Evolutionary conservation across 1,140 invertebrate genomes (phyloP), one percentile per base, ranked within the genome.

Genomic region (Yoshiicerus persimilis): DNA sequence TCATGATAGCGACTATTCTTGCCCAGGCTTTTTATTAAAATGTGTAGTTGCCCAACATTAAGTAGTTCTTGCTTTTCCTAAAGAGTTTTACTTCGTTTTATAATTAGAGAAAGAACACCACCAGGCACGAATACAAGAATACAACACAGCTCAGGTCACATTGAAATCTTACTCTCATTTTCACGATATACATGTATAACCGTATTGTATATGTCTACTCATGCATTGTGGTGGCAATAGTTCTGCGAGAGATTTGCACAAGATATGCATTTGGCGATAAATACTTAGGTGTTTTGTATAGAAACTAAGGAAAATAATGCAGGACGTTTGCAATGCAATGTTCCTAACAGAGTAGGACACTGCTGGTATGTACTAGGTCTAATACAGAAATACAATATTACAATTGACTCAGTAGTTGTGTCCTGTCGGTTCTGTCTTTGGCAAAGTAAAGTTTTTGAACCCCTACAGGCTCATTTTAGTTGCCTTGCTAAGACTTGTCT

Each of bases 381-480:
- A 56, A 56, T 30, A 70, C 27, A 34, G 6, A 8, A 80, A 30
- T 80, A 80, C 30, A 80, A 34, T 80, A 38, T 80, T 47, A 13
- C 25, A 70, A 30, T 80, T 80, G 75, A 16, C 32, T 80, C 20
- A 34, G 47, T 56, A n/a, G 47, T 30, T 80, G n/a, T 80, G 75
- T 80, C 75, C 32, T 80, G 75, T 80, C 30, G 23, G 34, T 11
- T 38, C 75, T 80, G 75, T 80, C 32, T 80, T n/a, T 80, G 36
- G 32, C 75, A 80, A 80, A 80, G 75, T 80, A 34, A 80, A 80
- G 75, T 80, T 80, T 80, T 34, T 34, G 32, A 34, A 80, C 30
- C 75, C 75, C 75, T 80, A 80, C 30, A 80, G 75, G 32, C 75
- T 32, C 75, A 80, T 80, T 80, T 80, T n/a, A 34, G 32, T 80